Evolutionary conservation across 2,888 invertebrate species (phyloP).

Genomic region (Sussaba pulchella): DNA sequence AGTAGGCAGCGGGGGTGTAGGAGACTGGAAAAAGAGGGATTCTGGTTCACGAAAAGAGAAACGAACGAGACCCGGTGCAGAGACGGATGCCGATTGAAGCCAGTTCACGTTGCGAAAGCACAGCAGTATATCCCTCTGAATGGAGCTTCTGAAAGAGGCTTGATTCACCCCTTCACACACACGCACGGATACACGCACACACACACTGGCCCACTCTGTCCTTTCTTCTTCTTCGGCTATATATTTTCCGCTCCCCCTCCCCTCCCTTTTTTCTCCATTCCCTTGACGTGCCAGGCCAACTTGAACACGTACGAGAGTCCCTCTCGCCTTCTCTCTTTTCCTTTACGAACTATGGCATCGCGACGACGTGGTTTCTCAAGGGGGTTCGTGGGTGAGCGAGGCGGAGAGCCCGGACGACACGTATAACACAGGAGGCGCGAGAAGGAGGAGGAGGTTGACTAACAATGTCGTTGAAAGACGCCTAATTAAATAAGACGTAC

Average conservation of each 20-base stretch:
- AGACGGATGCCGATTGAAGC: constrained; percentile 59
- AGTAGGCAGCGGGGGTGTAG: constrained; percentile 3
- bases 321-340: constrained; percentile 50
- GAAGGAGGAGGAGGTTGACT: constrained; percentile 71
- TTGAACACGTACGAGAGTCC: constrained; percentile 77
- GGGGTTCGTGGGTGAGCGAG: constrained; percentile 41
- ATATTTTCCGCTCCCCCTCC: constrained; percentile 4
- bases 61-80: constrained; percentile 54
- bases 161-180: constrained; percentile 43
- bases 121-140: constrained; percentile 50
- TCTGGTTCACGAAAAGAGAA: constrained; percentile 50
- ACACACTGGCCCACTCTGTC: not conserved
- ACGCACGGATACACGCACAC: constrained; percentile 21
- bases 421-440: constrained; percentile 37
- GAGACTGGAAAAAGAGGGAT: constrained; percentile 8
- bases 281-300: constrained; percentile 72
- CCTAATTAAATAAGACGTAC: constrained; percentile 83
- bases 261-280: constrained; percentile 41
- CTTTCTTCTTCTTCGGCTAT: constrained; percentile 20
- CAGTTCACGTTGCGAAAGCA: constrained; percentile 50
- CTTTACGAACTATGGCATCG: constrained; percentile 56
- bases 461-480: constrained; percentile 82
- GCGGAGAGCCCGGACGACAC: constrained; percentile 57
- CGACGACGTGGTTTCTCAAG: constrained; percentile 45
- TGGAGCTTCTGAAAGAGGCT: constrained; percentile 63